Evolutionary conservation across 2,797 vertebrate species (phyloP).

Genomic region (Carapus acus): DNA sequence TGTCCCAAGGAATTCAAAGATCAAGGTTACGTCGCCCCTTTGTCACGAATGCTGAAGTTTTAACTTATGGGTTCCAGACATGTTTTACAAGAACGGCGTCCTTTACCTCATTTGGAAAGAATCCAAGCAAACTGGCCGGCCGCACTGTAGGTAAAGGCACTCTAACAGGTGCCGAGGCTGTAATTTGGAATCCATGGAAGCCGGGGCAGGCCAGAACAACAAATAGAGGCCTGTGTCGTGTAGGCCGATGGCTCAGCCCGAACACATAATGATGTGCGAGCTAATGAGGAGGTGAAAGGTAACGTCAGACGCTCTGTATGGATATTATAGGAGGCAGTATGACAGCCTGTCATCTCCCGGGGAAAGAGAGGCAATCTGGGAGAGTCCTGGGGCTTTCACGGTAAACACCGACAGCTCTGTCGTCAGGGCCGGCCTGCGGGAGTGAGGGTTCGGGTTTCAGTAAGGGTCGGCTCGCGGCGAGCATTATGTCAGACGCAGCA

Average conservation of each 20-base stretch:
- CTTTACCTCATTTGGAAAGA: constrained; percentile 63
- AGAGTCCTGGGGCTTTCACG: constrained; percentile 31
- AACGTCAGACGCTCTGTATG: constrained; percentile 10
- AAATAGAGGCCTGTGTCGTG: constrained; percentile 29
- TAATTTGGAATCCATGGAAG: constrained; percentile 38
- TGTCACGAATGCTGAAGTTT: constrained; percentile 31
- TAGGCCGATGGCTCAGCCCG: constrained; percentile 5
- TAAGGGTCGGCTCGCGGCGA: constrained; percentile 9
- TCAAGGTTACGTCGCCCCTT: constrained; percentile 35
- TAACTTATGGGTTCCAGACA: constrained; percentile 46
- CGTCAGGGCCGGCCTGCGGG: constrained; percentile 24
- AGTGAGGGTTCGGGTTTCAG: constrained; percentile 25
- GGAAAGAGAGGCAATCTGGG: constrained; percentile 12
- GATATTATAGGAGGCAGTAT: constrained; percentile 2
- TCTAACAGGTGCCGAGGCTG: constrained; percentile 47
- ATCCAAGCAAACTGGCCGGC: constrained; percentile 42
- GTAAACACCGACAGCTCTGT: constrained; percentile 41
- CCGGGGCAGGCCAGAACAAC: constrained; percentile 28
- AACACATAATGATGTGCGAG: constrained; percentile 42
- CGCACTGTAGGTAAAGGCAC: constrained; percentile 23
- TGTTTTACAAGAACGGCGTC: constrained; percentile 43
- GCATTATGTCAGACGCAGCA: constrained; percentile 39
- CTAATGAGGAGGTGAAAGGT: constrained; percentile 28
- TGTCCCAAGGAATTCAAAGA: constrained; percentile 33
- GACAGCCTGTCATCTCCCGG: constrained; percentile 21